Evolutionary conservation across 2,888 invertebrate species (phyloP).

Genomic region (Selenia dentaria): DNA sequence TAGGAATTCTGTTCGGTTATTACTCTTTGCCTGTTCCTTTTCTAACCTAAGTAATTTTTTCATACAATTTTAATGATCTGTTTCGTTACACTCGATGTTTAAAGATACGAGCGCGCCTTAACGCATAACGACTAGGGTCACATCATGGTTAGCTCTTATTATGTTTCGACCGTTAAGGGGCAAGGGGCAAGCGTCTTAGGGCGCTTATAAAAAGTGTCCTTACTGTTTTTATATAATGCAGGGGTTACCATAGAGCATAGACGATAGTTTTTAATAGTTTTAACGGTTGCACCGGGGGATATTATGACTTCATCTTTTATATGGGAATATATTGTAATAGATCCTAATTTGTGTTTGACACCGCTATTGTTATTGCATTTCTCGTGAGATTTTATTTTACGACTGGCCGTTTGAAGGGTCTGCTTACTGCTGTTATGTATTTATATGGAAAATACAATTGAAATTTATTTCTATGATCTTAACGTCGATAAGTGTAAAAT

Average conservation of each 20-base stretch:
- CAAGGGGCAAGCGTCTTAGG: background rate
- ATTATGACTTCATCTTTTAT: slow-evolving; percentile 11
- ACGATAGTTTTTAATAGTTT: slow-evolving; percentile 53
- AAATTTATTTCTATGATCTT: too few relatives aligned
- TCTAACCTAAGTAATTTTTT: too few relatives aligned
- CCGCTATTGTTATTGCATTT: slow-evolving; percentile 31
- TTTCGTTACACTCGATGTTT: too few relatives aligned
- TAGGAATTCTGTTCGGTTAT: too few relatives aligned
- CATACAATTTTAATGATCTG: too few relatives aligned
- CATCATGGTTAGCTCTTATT: too few relatives aligned
- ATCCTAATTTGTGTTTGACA: slow-evolving; percentile 46
- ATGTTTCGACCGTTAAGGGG: too few relatives aligned
- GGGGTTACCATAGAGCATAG: slow-evolving; percentile 42
- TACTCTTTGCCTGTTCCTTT: too few relatives aligned
- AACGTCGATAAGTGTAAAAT: too few relatives aligned
- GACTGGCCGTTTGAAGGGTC: slow-evolving; percentile 12
- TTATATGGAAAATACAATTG: background rate
- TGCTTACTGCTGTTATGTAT: background rate
- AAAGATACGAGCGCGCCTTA: too few relatives aligned
- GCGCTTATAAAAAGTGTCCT: slow-evolving; percentile 3
- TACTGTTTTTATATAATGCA: slow-evolving; percentile 25
- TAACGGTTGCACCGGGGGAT: slow-evolving; percentile 44
- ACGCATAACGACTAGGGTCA: too few relatives aligned
- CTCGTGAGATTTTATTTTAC: slow-evolving; percentile 44
- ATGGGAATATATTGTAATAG: slow-evolving; percentile 29